These are phyloP conservation scores for Lithophane semibrunnea DNA, from an alignment of 2,888 invertebrate species.

Conservation along the genomic window DNA sequence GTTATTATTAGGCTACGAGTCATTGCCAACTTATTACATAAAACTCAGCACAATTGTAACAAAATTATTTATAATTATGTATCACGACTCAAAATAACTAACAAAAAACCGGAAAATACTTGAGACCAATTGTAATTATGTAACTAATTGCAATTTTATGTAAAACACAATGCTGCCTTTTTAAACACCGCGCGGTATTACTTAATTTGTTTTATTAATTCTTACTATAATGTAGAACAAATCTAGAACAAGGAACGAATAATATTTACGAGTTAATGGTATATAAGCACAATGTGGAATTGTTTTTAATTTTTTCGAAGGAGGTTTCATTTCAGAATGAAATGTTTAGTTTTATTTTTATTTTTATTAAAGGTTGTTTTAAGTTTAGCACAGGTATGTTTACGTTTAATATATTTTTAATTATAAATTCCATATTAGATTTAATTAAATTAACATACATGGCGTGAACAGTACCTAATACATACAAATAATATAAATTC, in stretches of 20 bases:
- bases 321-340: conserved; percentile 14
- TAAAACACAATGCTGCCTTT: background rate
- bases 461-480: too few relatives aligned
- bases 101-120: background rate
- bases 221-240: conserved; percentile 13
- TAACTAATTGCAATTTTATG: conserved; percentile 11
- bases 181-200: background rate
- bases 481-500: too few relatives aligned
- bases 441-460: too few relatives aligned
- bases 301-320: conserved; percentile 13
- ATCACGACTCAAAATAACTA: background rate
- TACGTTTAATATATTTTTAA: background rate
- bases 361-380: background rate
- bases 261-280: background rate
- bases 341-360: conserved; percentile 16
- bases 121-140: background rate
- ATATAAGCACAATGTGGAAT: background rate
- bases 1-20: background rate
- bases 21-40: background rate
- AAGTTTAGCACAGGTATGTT: conserved; percentile 21
- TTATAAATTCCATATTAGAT: too few relatives aligned
- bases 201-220: conserved; percentile 5
- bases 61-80: background rate
- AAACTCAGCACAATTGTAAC: too few relatives aligned
- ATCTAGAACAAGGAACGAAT: background rate